Evolutionary conservation across 2,797 vertebrate species (phyloP), one percentile per base, ranked within the genome.

Genomic region (Melanotaenia nigrans): DNA sequence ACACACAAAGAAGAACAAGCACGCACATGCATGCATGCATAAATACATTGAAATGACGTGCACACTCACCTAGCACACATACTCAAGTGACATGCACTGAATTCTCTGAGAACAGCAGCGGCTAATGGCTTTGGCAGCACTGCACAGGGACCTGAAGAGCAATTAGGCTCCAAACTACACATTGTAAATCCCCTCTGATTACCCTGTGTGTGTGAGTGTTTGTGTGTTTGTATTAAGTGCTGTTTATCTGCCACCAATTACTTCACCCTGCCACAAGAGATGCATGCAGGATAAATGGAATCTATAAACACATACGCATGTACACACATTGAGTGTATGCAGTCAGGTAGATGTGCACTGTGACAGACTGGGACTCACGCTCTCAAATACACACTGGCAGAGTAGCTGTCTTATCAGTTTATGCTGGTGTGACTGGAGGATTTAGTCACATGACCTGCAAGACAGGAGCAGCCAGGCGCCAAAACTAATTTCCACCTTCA

Each of bases 181-280:
- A 96, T 96, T 96, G 96, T 97, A 97, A 98, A 97, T 97, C 96
- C 95, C 96, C 95, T 95, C 96, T 96, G 96, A 97, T 97, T 96
- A 96, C 71, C 71, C 47, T 80, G 82, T 65, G 75, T 79, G 81
- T 79, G 80, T 65, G 35, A 64, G 49, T 72, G 70, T 66, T 67
- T 71, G 49, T 77, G 79, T 82, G 82, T 96, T 94, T 96, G 94
- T 95, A 95, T 96, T 96, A 96, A 96, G 94, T 94, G 94, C 94
- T 96, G 96, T 97, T 97, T 97, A 97, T 97, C 96, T 96, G 95
- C 93, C 96, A 93, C 94, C 94, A 95, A 95, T 96, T 96, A 97
- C 95, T 95, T 96, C 92, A 95, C 95, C 95, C 95, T 93, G 95
- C 94, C 95, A 96, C 95, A 95, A 95, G 94, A 93, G 92, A 92